These are phyloP conservation scores for Zelostemma sp. DNA, from an alignment of 1,140 invertebrate genomes.

Conservation along the genomic window DNA sequence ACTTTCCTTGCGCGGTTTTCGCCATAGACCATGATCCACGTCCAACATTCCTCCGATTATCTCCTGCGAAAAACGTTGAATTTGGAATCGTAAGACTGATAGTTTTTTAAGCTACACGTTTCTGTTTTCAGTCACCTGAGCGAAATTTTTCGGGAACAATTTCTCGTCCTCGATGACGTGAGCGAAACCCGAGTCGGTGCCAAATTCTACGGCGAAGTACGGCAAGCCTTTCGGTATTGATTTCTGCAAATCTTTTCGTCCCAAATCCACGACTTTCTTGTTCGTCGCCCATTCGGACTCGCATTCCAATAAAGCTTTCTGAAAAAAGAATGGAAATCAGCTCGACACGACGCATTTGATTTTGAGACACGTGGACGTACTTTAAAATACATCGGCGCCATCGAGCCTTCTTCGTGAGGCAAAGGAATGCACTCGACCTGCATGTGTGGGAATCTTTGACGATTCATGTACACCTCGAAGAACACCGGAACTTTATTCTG, in stretches of 20 bases:
- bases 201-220: conserved; percentile 96
- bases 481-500: conserved; percentile 88
- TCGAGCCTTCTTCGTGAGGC: conserved; percentile 82
- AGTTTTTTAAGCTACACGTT: too few relatives aligned
- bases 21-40: conserved; percentile 86
- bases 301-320: conserved; percentile 95
- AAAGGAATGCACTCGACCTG: conserved; percentile 90
- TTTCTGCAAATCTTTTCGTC: conserved; percentile 79
- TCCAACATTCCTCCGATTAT: conserved; percentile 95
- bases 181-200: conserved; percentile 89
- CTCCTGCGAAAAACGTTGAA: conserved; percentile 80
- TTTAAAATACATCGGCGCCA: conserved; percentile 96
- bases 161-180: conserved; percentile 97
- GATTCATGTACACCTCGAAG: conserved; percentile 86
- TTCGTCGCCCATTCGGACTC: conserved; percentile 96
- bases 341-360: background rate
- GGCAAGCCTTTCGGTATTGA: conserved; percentile 93
- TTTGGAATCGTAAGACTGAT: too few relatives aligned
- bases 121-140: too few relatives aligned
- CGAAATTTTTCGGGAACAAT: conserved; percentile 91
- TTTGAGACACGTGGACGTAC: conserved; percentile 56
- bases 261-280: conserved; percentile 93
- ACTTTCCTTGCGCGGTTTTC: conserved; percentile 81
- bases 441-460: conserved; percentile 87
- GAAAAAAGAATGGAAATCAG: conserved; percentile 49